Percentiles rank a stretch among this genome's conserved stretches.
Evolutionary conservation across 2,797 vertebrate genomes (phyloP).

Genomic region (Calcarius lapponicus): DNA sequence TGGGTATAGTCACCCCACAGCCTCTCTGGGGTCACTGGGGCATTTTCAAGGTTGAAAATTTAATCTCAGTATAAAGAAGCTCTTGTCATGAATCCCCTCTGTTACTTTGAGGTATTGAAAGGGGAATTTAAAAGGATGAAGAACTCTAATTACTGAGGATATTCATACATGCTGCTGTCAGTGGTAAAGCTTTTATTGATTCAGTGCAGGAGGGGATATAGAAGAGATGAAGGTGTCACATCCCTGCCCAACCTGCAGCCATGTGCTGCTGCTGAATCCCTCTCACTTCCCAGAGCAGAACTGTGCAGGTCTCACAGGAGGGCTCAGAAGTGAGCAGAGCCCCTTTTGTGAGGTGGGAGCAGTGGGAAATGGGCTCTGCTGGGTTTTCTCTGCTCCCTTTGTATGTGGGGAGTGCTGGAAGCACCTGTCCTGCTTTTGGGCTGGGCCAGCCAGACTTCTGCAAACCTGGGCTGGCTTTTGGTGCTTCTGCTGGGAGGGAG

Average conservation of each 20-base stretch:
- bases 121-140: not conserved
- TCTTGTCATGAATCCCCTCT: not conserved
- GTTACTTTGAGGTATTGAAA: not conserved
- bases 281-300: not conserved
- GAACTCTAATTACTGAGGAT: not conserved
- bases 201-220: not conserved
- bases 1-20: not conserved
- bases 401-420: not conserved
- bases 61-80: not conserved
- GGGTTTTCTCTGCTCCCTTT: not conserved
- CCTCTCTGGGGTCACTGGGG: not conserved
- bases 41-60: not conserved
- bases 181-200: not conserved
- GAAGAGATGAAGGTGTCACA: not conserved
- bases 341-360: not conserved
- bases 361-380: not conserved
- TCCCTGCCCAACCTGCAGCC: not conserved
- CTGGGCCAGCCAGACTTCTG: not conserved
- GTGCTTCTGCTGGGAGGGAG: not conserved
- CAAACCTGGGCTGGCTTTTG: not conserved
- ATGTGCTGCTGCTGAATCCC: not conserved
- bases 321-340: not conserved
- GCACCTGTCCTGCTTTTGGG: rapidly evolving
- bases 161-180: not conserved
- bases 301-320: rapidly evolving